Base-by-base conservation (phyloP, 1,140 invertebrate species). In the Papilio xuthus region DNA sequence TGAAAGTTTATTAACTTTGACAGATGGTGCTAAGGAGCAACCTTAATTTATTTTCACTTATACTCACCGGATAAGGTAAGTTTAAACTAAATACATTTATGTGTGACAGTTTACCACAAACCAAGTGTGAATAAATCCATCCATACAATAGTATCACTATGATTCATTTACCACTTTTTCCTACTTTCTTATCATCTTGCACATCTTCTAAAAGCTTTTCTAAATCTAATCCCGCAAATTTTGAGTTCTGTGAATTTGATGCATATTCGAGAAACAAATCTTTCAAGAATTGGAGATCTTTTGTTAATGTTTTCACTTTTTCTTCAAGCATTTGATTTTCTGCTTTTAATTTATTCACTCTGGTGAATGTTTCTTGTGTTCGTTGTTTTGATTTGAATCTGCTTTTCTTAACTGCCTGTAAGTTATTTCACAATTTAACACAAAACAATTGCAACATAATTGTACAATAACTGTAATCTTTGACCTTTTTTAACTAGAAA, bases 291-390 rank as follows among this genome's bases (percentile, higher is more conserved):
- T 96, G 96, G 4, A 99, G 92, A 91, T 98, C 97, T 90, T 98
- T 97, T 28, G 96, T 96, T 9, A 98, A 94, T 81, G 97, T 96
- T 88, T 98, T 97, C 6, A 98, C 97, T 94, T 98, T 98, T 84
- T 97, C 96, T 90, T 98, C 96, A 23, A 99, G 91, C 79, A 96
- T 94, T 90, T 97, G 96, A 93, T 99, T 98, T 90, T 98, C 98
- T 42, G 95, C 95, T 85, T 96, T 96, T 12, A 99, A 88, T 84
- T 97, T 95, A 83, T 96, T 96, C 0, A 98, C 97, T 84, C 97
- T 91, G 75, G 96, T 95, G 72, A 97, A 94, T 7, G 97, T 98
- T 87, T 98, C 96, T 83, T 96, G 96, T n/a, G 97, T 97, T 78
- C 96, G 94, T 84, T 97, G 94, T 89, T 98, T 98, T 75, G 97